phyloP scores from a whole-genome alignment of 2,797 vertebrate species.

The Echeneis naucrates region DNA sequence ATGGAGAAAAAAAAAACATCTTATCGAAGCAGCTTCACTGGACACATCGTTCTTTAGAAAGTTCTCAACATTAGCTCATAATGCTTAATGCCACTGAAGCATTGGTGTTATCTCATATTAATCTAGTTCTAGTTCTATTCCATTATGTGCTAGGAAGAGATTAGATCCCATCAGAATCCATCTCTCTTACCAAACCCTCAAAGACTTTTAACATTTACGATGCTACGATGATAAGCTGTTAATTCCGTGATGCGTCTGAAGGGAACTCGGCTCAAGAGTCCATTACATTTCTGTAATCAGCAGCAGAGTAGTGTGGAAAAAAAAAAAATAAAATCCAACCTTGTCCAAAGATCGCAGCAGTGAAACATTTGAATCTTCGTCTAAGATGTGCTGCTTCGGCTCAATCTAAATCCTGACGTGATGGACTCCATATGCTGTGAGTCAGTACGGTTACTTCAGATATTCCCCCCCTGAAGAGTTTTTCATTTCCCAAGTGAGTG shows the following conservation, averaged over 20 bases:
- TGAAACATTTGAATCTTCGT: conserved; percentile 19
- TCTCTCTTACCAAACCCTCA: background rate
- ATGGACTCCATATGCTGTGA: conserved; percentile 24
- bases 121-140: background rate
- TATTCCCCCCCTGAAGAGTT: conserved; percentile 47
- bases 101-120: background rate
- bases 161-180: background rate
- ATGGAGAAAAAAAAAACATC: too few relatives aligned
- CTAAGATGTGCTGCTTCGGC: conserved; percentile 12
- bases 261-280: conserved; percentile 3
- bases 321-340: conserved; percentile 41
- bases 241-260: background rate
- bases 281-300: background rate
- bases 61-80: background rate
- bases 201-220: background rate
- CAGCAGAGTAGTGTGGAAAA: conserved; percentile 21
- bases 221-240: background rate
- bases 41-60: background rate
- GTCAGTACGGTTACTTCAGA: conserved; percentile 51
- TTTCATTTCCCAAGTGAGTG: conserved; percentile 48
- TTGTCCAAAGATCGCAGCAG: conserved; percentile 20
- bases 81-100: background rate
- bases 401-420: conserved; percentile 34
- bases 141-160: background rate
- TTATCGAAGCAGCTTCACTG: background rate